phyloP scores from a whole-genome alignment of 2,113 vertebrate species.

The Holacanthus passer region DNA sequence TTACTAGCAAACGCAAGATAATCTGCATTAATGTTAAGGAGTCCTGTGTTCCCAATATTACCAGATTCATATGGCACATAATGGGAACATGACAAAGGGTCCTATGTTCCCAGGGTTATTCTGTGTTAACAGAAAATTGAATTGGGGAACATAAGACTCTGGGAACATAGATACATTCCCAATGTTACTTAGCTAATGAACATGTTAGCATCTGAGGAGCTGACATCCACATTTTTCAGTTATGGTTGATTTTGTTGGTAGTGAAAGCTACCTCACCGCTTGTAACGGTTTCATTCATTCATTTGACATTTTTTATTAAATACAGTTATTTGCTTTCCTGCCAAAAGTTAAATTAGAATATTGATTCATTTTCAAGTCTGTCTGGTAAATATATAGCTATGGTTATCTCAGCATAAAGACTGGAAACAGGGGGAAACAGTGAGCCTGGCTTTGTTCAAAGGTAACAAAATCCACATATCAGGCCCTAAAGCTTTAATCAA shows the following conservation, averaged over 20 bases:
- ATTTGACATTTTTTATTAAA: not conserved
- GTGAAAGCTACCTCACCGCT: not conserved
- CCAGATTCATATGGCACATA: too few species aligned
- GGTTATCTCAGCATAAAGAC: not conserved
- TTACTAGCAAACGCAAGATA: not conserved
- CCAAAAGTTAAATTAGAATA: not conserved
- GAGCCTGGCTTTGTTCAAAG: too few species aligned
- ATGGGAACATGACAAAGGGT: too few species aligned
- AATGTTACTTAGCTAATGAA: not conserved
- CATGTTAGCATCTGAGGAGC: not conserved
- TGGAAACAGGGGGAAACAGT: not conserved
- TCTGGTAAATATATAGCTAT: not conserved
- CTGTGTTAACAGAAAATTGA: too few species aligned
- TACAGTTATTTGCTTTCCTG: not conserved
- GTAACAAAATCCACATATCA: too few species aligned
- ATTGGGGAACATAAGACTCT: too few species aligned
- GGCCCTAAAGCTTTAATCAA: not conserved
- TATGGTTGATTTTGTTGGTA: not conserved
- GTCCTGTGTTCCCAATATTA: too few species aligned
- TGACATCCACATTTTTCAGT: not conserved
- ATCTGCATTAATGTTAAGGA: not conserved
- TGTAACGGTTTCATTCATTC: too few species aligned
- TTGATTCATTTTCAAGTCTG: too few species aligned
- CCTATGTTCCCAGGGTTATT: too few species aligned
- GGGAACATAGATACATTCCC: too few species aligned